Conservation (phyloP, 2,113 vertebrate genomes). For the Saguinus imperator region DNA sequence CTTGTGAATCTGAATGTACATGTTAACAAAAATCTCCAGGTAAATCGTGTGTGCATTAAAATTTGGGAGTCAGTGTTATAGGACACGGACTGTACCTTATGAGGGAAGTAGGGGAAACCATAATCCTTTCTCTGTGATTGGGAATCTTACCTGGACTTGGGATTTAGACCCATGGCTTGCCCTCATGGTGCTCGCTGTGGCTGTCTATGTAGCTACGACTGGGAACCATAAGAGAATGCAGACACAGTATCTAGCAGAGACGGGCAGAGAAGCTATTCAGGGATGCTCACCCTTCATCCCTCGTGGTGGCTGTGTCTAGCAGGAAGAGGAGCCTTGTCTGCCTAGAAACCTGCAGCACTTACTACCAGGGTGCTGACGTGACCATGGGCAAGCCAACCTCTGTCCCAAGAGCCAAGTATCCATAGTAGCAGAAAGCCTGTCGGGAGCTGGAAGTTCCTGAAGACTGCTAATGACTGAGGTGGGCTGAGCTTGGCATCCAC, state of each 20-base stretch:
- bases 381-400: not conserved
- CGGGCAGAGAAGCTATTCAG: not conserved
- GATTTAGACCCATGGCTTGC: not conserved
- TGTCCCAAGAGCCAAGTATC: not conserved
- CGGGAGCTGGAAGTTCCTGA: not conserved
- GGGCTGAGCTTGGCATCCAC: conserved; percentile 30
- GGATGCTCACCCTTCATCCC: not conserved
- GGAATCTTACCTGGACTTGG: not conserved
- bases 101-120: not conserved
- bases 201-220: not conserved
- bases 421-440: conserved; percentile 22
- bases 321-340: not conserved
- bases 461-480: conserved; percentile 26
- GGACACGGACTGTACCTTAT: not conserved
- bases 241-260: not conserved
- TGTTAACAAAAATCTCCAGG: not conserved
- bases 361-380: not conserved
- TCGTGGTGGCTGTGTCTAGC: not conserved
- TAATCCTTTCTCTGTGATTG: not conserved
- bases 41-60: not conserved
- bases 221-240: not conserved
- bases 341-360: not conserved
- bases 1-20: not conserved
- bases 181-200: not conserved
- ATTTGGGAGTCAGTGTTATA: not conserved